A percentile compares a stretch with the other conserved stretches of the same genome.
These are phyloP conservation scores for Cryptosula pallasiana DNA, from an alignment of 2,888 invertebrate species.

Conservation along the genomic window DNA sequence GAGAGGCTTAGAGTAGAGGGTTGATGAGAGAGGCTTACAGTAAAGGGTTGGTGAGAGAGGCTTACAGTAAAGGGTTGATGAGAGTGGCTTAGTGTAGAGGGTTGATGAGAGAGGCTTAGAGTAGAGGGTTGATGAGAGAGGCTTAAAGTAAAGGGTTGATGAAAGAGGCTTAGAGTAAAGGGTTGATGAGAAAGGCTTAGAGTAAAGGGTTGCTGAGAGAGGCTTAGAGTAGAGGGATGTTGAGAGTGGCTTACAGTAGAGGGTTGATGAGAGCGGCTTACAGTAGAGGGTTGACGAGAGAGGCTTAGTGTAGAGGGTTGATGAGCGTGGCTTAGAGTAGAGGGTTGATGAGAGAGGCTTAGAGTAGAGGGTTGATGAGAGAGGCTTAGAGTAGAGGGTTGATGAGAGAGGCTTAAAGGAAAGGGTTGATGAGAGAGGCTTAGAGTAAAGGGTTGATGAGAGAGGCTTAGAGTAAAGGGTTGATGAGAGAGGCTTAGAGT, in stretches of 20 bases:
- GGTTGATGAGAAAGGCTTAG: background rate
- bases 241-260: too few species aligned
- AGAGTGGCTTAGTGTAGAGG: too few species aligned
- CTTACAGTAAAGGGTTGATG: too few species aligned
- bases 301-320: background rate
- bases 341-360: background rate
- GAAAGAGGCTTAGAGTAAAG: too few species aligned
- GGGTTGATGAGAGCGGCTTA: background rate
- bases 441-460: background rate
- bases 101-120: too few species aligned
- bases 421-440: too few species aligned
- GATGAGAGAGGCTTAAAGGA: background rate
- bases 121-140: too few species aligned
- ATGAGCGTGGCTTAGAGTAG: background rate
- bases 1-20: too few species aligned
- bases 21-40: too few species aligned
- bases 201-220: background rate
- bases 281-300: background rate
- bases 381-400: background rate
- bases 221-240: background rate
- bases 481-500: background rate
- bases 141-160: too few species aligned
- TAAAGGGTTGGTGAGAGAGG: too few species aligned
- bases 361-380: background rate
- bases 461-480: background rate